Evolutionary conservation across 30 jellyfish, hydroid and myxozoan species (phyloP).

Genomic region (Sanderia malayensis): DNA sequence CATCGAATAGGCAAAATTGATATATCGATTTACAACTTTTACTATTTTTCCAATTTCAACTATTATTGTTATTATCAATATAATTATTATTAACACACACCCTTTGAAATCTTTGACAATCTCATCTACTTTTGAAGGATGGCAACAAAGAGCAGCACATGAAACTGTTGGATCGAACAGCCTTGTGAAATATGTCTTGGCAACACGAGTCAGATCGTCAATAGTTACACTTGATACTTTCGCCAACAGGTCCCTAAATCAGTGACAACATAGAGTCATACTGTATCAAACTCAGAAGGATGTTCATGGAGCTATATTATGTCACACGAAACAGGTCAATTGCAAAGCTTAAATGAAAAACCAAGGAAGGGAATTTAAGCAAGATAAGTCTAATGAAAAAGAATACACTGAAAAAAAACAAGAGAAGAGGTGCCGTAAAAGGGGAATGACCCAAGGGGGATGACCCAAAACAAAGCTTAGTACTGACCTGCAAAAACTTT

Average conservation of each 20-base stretch:
- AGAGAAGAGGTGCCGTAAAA: no score
- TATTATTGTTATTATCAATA: no score
- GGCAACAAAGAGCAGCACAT: constrained; percentile 84
- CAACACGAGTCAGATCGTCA: constrained; percentile 70
- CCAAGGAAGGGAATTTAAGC: no score
- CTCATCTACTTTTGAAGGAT: constrained; percentile 81
- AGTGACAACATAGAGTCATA: not conserved
- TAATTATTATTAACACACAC: no score
- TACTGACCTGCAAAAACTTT: constrained; percentile 59
- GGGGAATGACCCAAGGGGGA: no score
- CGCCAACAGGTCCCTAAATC: constrained; percentile 60
- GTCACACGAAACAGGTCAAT: not conserved
- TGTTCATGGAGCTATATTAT: not conserved
- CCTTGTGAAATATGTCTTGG: constrained; percentile 52
- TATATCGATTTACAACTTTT: not conserved
- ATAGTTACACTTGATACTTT: constrained; percentile 62
- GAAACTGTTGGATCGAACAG: constrained; percentile 57
- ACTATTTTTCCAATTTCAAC: no score
- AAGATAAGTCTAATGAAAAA: no score
- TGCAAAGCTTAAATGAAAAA: no score
- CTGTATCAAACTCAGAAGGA: not conserved
- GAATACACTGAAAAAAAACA: no score
- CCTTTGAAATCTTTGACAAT: constrained; percentile 53
- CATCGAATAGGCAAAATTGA: not conserved
- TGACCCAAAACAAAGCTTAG: no score